Conservation (phyloP, 2,113 vertebrate species). For the Rhabdomys dilectus region DNA sequence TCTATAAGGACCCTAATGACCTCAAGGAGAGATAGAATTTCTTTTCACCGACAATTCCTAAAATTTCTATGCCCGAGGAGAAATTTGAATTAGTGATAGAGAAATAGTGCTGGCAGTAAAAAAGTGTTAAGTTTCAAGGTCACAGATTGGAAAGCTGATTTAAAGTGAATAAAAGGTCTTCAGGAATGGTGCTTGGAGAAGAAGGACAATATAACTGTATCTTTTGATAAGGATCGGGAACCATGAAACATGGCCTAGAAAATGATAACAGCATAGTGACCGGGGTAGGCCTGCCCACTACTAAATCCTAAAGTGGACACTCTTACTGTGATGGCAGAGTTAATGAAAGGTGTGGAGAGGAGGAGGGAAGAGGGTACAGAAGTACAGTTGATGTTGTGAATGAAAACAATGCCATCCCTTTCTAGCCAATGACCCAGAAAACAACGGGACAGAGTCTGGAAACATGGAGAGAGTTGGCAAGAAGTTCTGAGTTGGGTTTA, state of each 20-base stretch:
- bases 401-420: not conserved
- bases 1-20: not conserved
- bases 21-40: not conserved
- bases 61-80: not conserved
- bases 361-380: not conserved
- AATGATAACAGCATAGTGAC: not conserved
- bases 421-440: not conserved
- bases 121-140: not conserved
- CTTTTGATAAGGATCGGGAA: not conserved
- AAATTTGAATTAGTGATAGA: not conserved
- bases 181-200: not conserved
- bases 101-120: not conserved
- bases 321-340: not conserved
- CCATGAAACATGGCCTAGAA: not conserved
- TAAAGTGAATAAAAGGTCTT: not conserved
- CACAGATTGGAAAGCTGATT: not conserved
- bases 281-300: not conserved
- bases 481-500: not conserved
- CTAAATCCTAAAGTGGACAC: not conserved
- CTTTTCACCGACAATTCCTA: not conserved
- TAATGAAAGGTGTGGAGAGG: not conserved
- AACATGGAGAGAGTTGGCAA: not conserved
- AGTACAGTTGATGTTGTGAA: not conserved
- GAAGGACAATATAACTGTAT: not conserved
- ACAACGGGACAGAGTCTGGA: not conserved